A percentile compares a stretch with the other conserved stretches of the same genome.
Conservation (phyloP, 1,140 invertebrate species). For the Drosophila athabasca region DNA sequence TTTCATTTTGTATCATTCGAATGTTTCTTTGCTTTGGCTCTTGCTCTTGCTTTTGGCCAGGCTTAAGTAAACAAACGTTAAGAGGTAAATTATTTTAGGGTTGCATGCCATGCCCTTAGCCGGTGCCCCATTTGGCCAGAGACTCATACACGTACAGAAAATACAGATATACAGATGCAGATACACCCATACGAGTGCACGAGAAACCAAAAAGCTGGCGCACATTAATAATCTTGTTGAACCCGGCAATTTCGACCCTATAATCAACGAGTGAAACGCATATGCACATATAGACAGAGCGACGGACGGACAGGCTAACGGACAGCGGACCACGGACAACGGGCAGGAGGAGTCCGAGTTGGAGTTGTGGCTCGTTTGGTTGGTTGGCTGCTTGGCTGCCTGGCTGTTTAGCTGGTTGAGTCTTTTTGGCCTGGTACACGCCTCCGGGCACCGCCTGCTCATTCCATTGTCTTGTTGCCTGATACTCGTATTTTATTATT, state of each 20-base stretch:
- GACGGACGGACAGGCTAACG: constrained; percentile 25
- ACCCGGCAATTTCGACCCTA: constrained; percentile 80
- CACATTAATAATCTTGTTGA: constrained; percentile 82
- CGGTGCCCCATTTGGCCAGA: constrained; percentile 14
- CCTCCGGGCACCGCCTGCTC: constrained; percentile 76
- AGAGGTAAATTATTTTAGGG: constrained; percentile 57
- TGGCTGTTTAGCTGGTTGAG: constrained; percentile 40
- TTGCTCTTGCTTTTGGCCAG: constrained; percentile 38
- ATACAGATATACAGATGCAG: constrained; percentile 19
- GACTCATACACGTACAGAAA: constrained; percentile 14
- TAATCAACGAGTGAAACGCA: constrained; percentile 80
- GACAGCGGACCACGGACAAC: constrained; percentile 35
- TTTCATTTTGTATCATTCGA: constrained; percentile 39
- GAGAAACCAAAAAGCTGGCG: constrained; percentile 61
- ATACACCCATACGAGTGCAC: constrained; percentile 6
- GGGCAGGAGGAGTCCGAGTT: constrained; percentile 12
- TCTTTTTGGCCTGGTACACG: constrained; percentile 69
- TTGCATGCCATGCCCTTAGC: constrained; percentile 43
- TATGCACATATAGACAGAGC: constrained; percentile 73
- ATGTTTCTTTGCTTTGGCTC: constrained; percentile 21
- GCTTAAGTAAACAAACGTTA: constrained; percentile 52
- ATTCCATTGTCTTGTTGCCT: constrained; percentile 79
- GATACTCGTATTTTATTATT: constrained; percentile 28
- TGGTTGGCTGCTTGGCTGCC: constrained; percentile 46
- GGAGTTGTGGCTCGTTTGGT: constrained; percentile 63